Evolutionary conservation across 2,113 vertebrate species (phyloP).

Genomic region (Dromaius novaehollandiae): DNA sequence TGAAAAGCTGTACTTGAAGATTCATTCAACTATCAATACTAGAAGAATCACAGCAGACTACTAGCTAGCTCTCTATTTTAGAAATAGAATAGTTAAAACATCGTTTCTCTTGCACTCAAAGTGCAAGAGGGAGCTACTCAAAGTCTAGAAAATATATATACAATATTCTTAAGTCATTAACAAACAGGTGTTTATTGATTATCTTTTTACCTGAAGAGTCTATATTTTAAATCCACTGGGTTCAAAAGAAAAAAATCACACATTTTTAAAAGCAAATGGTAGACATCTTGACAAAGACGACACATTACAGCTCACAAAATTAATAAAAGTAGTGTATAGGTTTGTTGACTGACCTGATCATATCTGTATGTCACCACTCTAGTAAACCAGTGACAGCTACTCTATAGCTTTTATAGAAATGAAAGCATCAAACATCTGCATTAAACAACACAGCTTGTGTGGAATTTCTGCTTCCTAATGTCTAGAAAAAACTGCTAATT

Average conservation of each 20-base stretch:
- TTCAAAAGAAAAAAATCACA: neutral
- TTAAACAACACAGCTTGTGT: rapidly evolving
- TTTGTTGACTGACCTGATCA: neutral
- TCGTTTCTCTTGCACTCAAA: neutral
- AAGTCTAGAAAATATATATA: neutral
- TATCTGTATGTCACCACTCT: rapidly evolving
- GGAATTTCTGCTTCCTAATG: neutral
- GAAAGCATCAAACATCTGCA: neutral
- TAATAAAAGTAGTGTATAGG: rapidly evolving
- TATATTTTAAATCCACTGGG: neutral
- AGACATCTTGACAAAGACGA: neutral
- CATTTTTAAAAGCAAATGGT: neutral
- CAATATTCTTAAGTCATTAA: neutral
- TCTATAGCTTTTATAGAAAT: neutral
- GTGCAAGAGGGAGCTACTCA: neutral
- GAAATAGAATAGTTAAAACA: neutral
- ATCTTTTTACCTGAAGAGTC: neutral
- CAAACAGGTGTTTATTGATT: too few species aligned
- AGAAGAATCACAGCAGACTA: neutral
- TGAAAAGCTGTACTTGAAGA: neutral
- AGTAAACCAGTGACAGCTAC: neutral
- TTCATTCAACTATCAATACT: neutral
- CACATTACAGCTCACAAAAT: neutral
- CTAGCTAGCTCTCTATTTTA: neutral
- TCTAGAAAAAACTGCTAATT: rapidly evolving